Conservation (phyloP, 2,797 vertebrate species). For the Gymnothorax javanicus region DNA sequence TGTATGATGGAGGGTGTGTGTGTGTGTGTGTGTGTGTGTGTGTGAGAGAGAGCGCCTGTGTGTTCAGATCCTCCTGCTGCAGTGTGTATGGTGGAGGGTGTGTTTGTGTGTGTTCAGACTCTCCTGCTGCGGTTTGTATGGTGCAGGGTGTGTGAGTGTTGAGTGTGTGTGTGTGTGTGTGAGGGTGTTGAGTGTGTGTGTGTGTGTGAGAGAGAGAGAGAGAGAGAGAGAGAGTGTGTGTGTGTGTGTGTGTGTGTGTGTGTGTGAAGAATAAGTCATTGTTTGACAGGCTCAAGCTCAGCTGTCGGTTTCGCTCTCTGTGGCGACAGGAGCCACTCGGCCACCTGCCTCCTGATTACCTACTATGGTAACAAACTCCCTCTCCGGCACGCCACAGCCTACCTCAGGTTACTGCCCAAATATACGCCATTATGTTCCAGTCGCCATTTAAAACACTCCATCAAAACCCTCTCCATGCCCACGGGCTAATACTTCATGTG, state of each 20-base stretch:
- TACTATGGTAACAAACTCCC: conserved; percentile 55
- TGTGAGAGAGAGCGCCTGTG: no score
- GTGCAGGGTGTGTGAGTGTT: no score
- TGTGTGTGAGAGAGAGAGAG: not conserved
- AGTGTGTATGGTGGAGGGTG: no score
- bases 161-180: no score
- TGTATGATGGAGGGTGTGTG: no score
- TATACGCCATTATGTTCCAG: conserved; percentile 37
- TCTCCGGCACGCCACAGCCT: not conserved
- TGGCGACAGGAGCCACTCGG: conserved; percentile 52
- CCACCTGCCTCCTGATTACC: conserved; percentile 57
- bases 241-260: not conserved
- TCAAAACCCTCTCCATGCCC: conserved; percentile 7
- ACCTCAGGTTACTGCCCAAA: conserved; percentile 52
- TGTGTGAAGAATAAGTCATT: conserved; percentile 72
- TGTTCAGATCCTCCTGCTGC: no score
- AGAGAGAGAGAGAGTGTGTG: no score
- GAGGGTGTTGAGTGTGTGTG: no score
- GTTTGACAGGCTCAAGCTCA: conserved; percentile 70
- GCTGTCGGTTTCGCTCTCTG: conserved; percentile 70
- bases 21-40: not conserved
- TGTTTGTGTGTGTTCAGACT: no score
- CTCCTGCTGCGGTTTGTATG: no score
- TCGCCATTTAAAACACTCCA: conserved; percentile 35
- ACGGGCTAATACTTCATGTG: not conserved